phyloP scores from a whole-genome alignment of 2,113 vertebrate species.

The Galbula dea region DNA sequence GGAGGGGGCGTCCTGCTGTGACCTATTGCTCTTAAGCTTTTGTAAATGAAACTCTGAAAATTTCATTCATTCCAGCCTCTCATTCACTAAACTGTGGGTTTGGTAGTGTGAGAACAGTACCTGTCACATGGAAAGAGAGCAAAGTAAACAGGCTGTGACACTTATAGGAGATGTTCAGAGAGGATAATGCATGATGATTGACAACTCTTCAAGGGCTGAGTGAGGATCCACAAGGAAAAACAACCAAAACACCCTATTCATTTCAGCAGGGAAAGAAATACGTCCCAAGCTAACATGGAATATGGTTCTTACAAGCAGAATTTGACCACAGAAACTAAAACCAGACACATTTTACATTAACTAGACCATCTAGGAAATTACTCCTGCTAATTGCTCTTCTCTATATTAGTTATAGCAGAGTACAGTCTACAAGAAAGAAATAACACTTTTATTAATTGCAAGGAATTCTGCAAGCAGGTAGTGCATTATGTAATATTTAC shows the following conservation, averaged over 20 bases:
- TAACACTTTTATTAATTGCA: neutral
- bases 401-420: rapidly evolving
- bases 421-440: neutral
- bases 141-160: neutral
- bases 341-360: neutral
- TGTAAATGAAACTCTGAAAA: neutral
- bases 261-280: neutral
- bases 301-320: neutral
- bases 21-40: neutral
- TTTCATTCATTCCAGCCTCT: neutral
- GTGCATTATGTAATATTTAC: neutral
- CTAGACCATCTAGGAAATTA: neutral
- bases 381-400: neutral
- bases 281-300: neutral
- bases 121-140: neutral
- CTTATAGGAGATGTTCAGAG: neutral
- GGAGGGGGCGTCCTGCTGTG: neutral
- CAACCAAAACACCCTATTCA: neutral
- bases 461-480: neutral
- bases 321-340: neutral
- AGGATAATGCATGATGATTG: neutral
- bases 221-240: neutral
- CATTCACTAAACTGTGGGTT: neutral
- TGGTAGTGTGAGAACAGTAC: neutral
- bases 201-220: neutral